These are phyloP conservation scores for Limonius californicus DNA, from an alignment of 1,140 invertebrate genomes.

Conservation along the genomic window DNA sequence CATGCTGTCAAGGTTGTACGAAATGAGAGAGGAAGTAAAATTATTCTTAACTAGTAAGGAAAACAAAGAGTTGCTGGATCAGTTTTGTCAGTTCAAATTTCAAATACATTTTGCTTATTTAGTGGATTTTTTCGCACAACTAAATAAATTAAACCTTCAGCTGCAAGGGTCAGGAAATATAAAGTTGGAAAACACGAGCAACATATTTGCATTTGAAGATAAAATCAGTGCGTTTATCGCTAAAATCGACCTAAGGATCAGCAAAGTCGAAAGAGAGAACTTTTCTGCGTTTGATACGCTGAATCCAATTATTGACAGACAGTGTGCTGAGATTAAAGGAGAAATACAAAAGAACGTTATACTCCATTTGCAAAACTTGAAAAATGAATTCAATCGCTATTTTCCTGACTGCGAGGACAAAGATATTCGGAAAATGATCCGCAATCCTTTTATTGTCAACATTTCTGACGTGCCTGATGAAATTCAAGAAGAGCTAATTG, in stretches of 20 bases:
- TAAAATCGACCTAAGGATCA: too few species aligned
- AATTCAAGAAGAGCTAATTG: too few species aligned
- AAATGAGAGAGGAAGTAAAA: slow-evolving; percentile 25
- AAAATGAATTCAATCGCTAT: slow-evolving; percentile 29
- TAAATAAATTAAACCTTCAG: slow-evolving; percentile 34
- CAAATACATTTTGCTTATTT: slow-evolving; percentile 31
- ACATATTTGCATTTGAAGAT: slow-evolving; percentile 31
- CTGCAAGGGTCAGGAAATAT: slow-evolving; percentile 23
- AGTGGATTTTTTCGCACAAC: slow-evolving; percentile 27
- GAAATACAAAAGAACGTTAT: slow-evolving; percentile 26
- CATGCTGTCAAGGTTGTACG: slow-evolving; percentile 18
- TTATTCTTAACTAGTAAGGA: slow-evolving; percentile 22
- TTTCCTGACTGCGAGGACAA: too few species aligned
- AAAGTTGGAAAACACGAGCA: slow-evolving; percentile 24
- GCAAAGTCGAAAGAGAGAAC: slow-evolving; percentile 23
- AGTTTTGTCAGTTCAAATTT: slow-evolving; percentile 31
- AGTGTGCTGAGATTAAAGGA: slow-evolving; percentile 26
- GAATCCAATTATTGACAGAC: slow-evolving; percentile 24
- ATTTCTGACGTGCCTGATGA: too few species aligned
- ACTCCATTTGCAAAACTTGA: slow-evolving; percentile 23
- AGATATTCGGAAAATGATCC: too few species aligned
- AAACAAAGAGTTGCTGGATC: slow-evolving; percentile 22
- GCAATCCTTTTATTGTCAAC: too few species aligned
- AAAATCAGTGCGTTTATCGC: slow-evolving; percentile 20
- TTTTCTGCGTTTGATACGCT: slow-evolving; percentile 28